Base-by-base conservation (phyloP, 1,140 invertebrate species). In the Geopemphigus sp. region DNA sequence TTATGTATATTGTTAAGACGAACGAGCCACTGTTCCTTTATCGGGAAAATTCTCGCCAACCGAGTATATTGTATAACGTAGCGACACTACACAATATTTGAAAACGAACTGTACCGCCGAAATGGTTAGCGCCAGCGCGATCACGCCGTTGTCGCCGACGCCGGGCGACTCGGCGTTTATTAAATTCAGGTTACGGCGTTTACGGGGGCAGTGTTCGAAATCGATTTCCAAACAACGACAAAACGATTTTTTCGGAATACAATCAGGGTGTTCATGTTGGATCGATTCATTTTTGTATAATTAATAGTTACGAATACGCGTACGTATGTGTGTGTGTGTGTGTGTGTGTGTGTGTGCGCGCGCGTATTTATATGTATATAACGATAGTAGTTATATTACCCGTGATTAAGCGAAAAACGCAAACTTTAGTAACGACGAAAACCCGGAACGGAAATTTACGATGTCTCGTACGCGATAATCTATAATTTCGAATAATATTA, bases 221-320 rank as follows among this genome's bases (percentile, higher is more conserved):
- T 24, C 64, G 24, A 68, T 68, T 22, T 1, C 12, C 12, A n/a
- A n/a, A 54, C 54, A 56, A 73, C 29, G 29, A 54, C 29, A 29
- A 73, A 53, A 29, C 29, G 19, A 74, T 29, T 32, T 56, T 66
- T 66, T 74, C 59, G 72, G 50, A 39, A 54, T 74, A 74, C 72
- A 57, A 74, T 74, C 72, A 74, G 72, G 72, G 72, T 74, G 72
- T 74, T 59, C 54, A 74, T 74, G 53, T 57, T 57, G 72, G 32
- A 74, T 72, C 24, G 54, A 72, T 72, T 72, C 68, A 72, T 74
- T 32, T 74, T 74, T 74, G 29, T 74, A 74, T 56, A 29, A 70
- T 24, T 70, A 53, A 70, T 70, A 70, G 26, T 50, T 70, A 45
- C 17, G 26, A 19, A 70, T 70, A 70, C 17, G 22, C 8, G 8